Conservation (phyloP, 2,888 invertebrate genomes). For the Gonocerus acuteangulatus region DNA sequence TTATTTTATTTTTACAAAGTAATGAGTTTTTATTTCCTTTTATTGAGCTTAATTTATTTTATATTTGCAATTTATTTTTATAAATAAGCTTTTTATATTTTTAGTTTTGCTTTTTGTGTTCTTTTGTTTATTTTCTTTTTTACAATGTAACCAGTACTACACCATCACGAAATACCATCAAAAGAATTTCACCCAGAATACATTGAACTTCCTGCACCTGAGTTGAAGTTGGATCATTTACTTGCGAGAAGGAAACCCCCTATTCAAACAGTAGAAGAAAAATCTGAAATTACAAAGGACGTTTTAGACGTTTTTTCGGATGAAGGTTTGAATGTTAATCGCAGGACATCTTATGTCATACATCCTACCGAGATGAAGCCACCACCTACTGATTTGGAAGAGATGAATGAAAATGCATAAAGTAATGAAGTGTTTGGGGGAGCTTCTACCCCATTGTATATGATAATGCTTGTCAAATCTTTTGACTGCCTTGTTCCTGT, state of each 20-base stretch:
- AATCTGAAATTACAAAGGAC: background rate
- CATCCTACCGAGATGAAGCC: slow-evolving; percentile 34
- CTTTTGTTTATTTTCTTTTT: slow-evolving; percentile 15
- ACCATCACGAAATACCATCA: slow-evolving; percentile 19
- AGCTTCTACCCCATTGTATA: no score
- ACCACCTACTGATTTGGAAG: background rate
- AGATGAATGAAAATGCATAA: background rate
- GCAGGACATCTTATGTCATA: slow-evolving; percentile 6
- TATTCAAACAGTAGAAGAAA: background rate
- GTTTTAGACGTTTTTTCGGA: slow-evolving; percentile 3
- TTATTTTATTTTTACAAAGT: background rate
- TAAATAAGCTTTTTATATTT: background rate
- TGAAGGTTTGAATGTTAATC: background rate
- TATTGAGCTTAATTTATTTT: background rate
- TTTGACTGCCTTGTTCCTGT: slow-evolving; percentile 5
- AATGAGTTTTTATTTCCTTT: background rate
- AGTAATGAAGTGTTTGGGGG: no score
- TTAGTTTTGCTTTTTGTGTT: background rate
- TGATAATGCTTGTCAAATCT: background rate
- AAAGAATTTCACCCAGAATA: slow-evolving; percentile 18
- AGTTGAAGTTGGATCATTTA: background rate
- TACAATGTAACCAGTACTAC: slow-evolving; percentile 24
- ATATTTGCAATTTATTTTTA: background rate
- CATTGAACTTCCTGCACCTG: slow-evolving; percentile 10
- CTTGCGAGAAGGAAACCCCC: background rate